Evolutionary conservation across 2,888 invertebrate genomes (phyloP), one percentile per base, ranked within the genome.

Genomic region (Oligia fasciuncula): DNA sequence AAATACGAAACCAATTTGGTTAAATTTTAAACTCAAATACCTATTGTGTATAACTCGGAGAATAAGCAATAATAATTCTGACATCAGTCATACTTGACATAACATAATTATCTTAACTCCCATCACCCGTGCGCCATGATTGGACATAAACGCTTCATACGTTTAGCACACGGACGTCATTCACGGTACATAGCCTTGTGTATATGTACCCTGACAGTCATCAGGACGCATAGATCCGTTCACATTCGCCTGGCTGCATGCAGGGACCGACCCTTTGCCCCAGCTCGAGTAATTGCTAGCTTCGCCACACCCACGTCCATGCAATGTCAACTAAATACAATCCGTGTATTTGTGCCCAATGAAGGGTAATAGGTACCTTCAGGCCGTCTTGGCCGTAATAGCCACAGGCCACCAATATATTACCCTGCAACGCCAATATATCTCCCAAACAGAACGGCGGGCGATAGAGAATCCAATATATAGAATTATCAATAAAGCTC

Each of bases 401-500:
- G 63, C 76, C 51, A 66, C 43, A 68, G 63, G 54, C 65, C 29
- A 69, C 5, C 62, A 73, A 73, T 84, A 84, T 73, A 84, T 84
- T 43, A 73, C 51, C 23, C 17, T 23, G 35, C 60, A 54, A 23
- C 17, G 6, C 23, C 60, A 65, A 80, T 84, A 77, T 75, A 71
- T 84, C 74, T 67, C 29, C 63, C 49, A 73, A 74, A 85, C 76
- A 49, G 60, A 68, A 65, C 46, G n/a, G 46, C 75, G 67, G n/a
- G 46, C 75, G 67, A 75, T 73, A 67, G 51, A 46, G 73, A 82
- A 75, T 85, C 74, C 82, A 79, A 83, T 85, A 77, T 69, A 83
- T 79, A n/a, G 74, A 83, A 84, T 84, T 85, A 85, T 84, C 85
- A 85, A 86, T 86, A 79, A 84, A 77, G 46, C 57, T 66, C 74